Evolutionary conservation across 2,113 vertebrate species (phyloP), one percentile per base, ranked within the genome.

Genomic region (Donacobius atricapilla): DNA sequence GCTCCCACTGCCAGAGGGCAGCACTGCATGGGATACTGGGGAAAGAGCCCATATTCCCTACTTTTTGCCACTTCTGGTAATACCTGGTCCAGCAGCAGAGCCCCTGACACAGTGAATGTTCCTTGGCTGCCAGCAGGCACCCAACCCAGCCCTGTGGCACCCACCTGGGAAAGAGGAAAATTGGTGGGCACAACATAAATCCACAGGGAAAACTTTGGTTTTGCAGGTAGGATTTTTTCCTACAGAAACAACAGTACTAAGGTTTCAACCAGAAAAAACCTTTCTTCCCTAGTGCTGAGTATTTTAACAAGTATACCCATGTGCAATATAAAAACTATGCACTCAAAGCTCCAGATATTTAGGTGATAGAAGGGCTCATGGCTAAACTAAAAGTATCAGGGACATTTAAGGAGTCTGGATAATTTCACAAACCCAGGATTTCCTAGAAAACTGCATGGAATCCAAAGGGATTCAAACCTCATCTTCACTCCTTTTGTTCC

Each of bases 21-120:
- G 42, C 9, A 6, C 0, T 18, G 1, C 57, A 28, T 57, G 17
- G 35, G 42, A 15, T 10, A 12, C 1, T 42, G 42, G 11, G 14
- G 35, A 44, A 11, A 5, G 22, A n/a, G 30, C 3, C 4, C 5
- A 2, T 28, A 45, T 45, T 42, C 3, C 18, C 31, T 3, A 2
- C 21, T 60, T 89, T 70, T 28, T 51, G 31, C 17, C 6, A 0
- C 5, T 68, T 91, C 58, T 17, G 22, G 63, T n/a, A 53, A 28
- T 13, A n/a, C 2, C 27, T 50, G 31, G 8, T 19, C 4, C 33
- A n/a, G 61, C 24, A 57, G 58, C n/a, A 76, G 44, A 40, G 28
- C 5, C 11, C 17, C 31, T 13, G 1, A 24, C 5, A 15, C 12
- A 44, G 17, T 0, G 1, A 42, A 28, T 7, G 40, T 9, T 65